A percentile compares a stretch with the other conserved stretches of the same genome.
Evolutionary conservation across 2,888 invertebrate species (phyloP).

Genomic region (Chelonus formosanus): DNA sequence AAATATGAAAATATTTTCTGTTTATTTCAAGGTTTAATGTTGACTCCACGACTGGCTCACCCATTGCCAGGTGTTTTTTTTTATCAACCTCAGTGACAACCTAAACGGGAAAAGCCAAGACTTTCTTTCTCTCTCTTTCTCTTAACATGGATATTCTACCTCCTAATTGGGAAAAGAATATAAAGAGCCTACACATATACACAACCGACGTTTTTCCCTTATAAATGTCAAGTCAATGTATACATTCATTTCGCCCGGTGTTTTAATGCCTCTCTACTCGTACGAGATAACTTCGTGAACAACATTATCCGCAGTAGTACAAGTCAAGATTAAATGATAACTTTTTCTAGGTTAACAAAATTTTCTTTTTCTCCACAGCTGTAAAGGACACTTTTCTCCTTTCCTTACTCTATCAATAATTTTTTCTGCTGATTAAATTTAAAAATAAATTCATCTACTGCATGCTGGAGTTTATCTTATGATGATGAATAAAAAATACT

Average conservation of each 20-base stretch:
- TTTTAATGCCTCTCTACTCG: neutral
- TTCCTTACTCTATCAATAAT: neutral
- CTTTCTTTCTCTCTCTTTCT: slow-evolving; percentile 48
- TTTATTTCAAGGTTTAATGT: neutral
- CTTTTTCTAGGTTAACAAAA: neutral
- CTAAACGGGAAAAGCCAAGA: slow-evolving; percentile 58
- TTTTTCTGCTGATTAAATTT: no score
- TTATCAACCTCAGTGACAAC: slow-evolving; percentile 34
- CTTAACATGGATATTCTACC: slow-evolving; percentile 23
- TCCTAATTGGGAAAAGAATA: slow-evolving; percentile 27
- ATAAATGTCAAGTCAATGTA: slow-evolving; percentile 14
- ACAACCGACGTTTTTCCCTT: slow-evolving; percentile 3
- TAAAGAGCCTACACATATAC: slow-evolving; percentile 10
- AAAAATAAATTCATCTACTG: no score
- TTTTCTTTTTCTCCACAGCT: neutral
- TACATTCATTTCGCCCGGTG: slow-evolving; percentile 1
- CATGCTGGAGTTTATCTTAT: no score
- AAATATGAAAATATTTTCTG: neutral
- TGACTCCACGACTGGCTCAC: neutral
- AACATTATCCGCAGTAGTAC: slow-evolving; percentile 1
- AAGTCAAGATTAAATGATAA: neutral
- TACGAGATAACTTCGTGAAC: neutral
- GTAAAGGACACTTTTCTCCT: neutral
- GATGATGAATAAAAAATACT: neutral
- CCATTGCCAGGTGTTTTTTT: slow-evolving; percentile 27